phyloP scores from a whole-genome alignment of 2,888 invertebrate genomes.

The Lasioglossum figueresi region DNA sequence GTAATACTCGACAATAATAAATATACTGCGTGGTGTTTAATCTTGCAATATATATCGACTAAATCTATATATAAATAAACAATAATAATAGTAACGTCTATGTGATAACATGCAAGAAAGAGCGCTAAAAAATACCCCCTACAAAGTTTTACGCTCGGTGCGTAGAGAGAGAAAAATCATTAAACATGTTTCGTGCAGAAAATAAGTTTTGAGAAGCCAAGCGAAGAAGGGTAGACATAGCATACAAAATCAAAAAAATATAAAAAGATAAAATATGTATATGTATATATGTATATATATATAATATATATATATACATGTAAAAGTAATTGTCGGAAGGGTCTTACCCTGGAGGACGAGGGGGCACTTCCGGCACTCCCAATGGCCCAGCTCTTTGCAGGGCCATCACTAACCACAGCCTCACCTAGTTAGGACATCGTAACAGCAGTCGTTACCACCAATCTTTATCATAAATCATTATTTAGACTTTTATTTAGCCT shows the following conservation, averaged over 20 bases:
- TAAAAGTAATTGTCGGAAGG: conserved; percentile 83
- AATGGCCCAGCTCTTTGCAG: conserved; percentile 84
- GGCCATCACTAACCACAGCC: conserved; percentile 84
- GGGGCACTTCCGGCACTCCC: conserved; percentile 84
- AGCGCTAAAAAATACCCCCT: conserved; percentile 66
- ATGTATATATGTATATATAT: conserved; percentile 38
- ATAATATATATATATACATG: conserved; percentile 56
- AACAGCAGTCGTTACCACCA: conserved; percentile 83
- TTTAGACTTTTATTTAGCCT: conserved; percentile 29
- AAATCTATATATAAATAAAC: conserved; percentile 22
- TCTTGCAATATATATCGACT: too few relatives aligned
- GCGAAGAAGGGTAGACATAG: conserved; percentile 82
- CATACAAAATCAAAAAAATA: conserved; percentile 79
- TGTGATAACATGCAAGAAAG: conserved; percentile 56
- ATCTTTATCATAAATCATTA: conserved; percentile 69
- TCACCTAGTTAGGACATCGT: conserved; percentile 84
- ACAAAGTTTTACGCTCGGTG: conserved; percentile 71
- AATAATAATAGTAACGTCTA: conserved; percentile 38
- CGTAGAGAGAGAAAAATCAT: conserved; percentile 68
- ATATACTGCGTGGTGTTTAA: too few relatives aligned
- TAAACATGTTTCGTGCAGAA: conserved; percentile 79
- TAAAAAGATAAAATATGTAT: conserved; percentile 36
- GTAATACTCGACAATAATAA: too few relatives aligned
- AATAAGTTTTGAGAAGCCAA: conserved; percentile 81
- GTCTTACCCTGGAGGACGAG: conserved; percentile 88